Base-by-base conservation (phyloP, 2,113 vertebrate genomes). In the Nerophis lumbriciformis region DNA sequence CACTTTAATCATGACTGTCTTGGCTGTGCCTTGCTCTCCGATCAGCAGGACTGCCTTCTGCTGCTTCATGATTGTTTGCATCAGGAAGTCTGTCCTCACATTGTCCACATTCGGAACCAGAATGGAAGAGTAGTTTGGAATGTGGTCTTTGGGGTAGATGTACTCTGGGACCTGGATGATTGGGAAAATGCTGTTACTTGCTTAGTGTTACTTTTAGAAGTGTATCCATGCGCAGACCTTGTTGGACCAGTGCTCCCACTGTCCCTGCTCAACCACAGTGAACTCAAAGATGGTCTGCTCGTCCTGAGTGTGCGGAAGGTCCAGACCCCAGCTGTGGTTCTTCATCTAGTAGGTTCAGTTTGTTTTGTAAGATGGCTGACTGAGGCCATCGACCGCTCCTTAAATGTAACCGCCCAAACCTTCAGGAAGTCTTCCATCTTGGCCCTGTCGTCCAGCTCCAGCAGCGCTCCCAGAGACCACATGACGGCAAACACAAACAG, bases 21-120 rank as follows among this genome's bases (percentile, higher is more conserved):
- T 96, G 35, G 94, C 94, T 69, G 93, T 94, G 68, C 94, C 94
- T 87, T 95, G 93, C 61, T 96, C 94, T 56, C 94, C 94, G 75
- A 93, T 95, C 69, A 96, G 84, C 59, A 96, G 75, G 48, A 95
- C 93, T 21, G 93, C 94, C 94, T 95, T 96, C 73, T 88, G 88
- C 81, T 95, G 94, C 63, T 93, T 93, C 1, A 92, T 89, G 0
- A 95, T 89, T 19, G 89, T 94, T 63, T 91, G 83, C 44, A 95
- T 90, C 60, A 95, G 85, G 72, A 93, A 96, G 75, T 91, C 83
- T 0, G 90, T 94, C 65, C 93, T 91, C 77, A 93, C 89, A 1
- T 92, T 96, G 75, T 95, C 94, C n/a, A 95, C 92, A 71, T 94
- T 95, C 59, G 94, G 94, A 44, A 95, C 92, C 51, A 96, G 87